Evolutionary conservation across 1,140 invertebrate species (phyloP).

Genomic region (Aricia agestis): DNA sequence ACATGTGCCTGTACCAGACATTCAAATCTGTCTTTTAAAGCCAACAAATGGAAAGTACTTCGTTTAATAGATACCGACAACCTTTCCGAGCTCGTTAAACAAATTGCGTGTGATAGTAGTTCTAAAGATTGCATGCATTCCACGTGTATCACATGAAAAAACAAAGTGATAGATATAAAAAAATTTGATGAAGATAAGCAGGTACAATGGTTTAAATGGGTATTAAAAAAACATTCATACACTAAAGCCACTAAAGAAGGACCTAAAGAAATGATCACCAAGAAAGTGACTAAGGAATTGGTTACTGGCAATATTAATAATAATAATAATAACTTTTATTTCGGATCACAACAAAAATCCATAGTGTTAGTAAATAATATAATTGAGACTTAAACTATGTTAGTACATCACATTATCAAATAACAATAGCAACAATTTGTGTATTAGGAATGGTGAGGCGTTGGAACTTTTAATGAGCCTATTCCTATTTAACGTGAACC

Average conservation of each 20-base stretch:
- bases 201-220: background rate
- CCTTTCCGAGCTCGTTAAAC: slow-evolving; percentile 2
- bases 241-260: background rate
- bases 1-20: slow-evolving; percentile 30
- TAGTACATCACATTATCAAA: no score
- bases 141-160: background rate
- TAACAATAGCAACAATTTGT: no score
- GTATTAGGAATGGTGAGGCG: no score
- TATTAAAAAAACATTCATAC: slow-evolving; percentile 5
- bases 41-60: slow-evolving; percentile 17
- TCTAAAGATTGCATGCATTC: slow-evolving; percentile 5
- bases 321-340: no score
- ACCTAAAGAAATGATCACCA: background rate
- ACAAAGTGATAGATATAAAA: no score
- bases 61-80: slow-evolving; percentile 21
- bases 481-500: no score
- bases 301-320: background rate
- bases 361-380: no score
- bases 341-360: no score
- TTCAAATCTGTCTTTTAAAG: slow-evolving; percentile 23
- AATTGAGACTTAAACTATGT: no score
- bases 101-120: slow-evolving; percentile 17
- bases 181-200: background rate
- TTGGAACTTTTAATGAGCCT: no score
- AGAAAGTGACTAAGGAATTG: background rate